Percentiles rank a stretch among this genome's conserved stretches.
Evolutionary conservation across 2,113 vertebrate genomes (phyloP).

Genomic region (Aplodontia rufa): DNA sequence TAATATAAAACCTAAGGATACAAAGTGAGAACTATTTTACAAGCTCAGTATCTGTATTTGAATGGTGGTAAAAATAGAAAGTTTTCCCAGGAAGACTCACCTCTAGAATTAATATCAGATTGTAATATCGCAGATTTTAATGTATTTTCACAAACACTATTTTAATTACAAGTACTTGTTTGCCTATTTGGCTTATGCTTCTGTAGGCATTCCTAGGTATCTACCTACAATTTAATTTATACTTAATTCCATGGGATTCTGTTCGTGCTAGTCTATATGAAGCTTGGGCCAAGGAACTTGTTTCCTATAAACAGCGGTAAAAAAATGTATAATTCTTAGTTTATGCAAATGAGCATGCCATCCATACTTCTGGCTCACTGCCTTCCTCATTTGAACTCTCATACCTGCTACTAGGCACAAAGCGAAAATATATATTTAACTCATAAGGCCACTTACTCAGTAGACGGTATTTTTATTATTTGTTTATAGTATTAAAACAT

Average conservation of each 20-base stretch:
- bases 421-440: conserved; percentile 23
- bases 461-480: not conserved
- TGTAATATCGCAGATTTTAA: not conserved
- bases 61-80: not conserved
- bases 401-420: not conserved
- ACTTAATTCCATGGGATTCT: conserved; percentile 45
- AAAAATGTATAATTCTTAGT: conserved; percentile 58
- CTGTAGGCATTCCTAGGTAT: conserved; percentile 19
- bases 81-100: not conserved
- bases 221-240: conserved; percentile 24
- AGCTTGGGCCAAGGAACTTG: conserved; percentile 76
- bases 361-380: conserved; percentile 6
- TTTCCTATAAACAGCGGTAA: conserved; percentile 66
- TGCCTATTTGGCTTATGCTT: not conserved
- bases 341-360: not conserved
- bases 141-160: not conserved
- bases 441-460: not conserved
- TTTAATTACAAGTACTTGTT: not conserved
- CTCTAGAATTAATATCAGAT: not conserved
- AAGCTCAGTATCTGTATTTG: not conserved
- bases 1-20: not conserved
- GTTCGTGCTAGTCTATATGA: conserved; percentile 35
- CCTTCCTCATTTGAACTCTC: conserved; percentile 5
- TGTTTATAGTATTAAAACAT: conserved; percentile 52
- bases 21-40: not conserved